Base-by-base conservation (phyloP, 2,797 vertebrate species). In the Nothura maculosa region DNA sequence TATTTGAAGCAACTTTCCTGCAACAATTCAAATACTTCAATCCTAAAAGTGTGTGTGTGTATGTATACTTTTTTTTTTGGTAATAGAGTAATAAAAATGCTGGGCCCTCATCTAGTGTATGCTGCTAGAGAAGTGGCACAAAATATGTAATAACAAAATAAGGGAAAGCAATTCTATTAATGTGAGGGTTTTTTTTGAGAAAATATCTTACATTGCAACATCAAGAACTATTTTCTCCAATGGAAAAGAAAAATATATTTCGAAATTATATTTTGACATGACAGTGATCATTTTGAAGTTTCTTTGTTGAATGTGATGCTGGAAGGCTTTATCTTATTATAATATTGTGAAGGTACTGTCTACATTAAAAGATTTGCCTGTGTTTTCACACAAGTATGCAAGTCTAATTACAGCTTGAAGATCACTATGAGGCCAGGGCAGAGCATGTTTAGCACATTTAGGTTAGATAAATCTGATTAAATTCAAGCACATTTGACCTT, bases 71-170 rank as follows among this genome's bases (percentile, higher is more conserved):
- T 47, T 47, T 45, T 45, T 47, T 36, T 85, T 81, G 66, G 11
- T 62, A 68, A 36, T 24, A 62, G 34, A 55, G 22, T 73, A 63
- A 24, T 77, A 73, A 92, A 94, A 87, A 77, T 64, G 20, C 57
- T 85, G 89, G 81, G 85, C 55, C 79, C 86, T 48, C 30, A 42
- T 70, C 75, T 92, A 90, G 63, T 94, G 64, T 57, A 30, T 3
- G 5, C 32, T 90, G 30, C 30, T 77, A 28, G 21, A 68, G 32
- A 74, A 74, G 12, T 63, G 82, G 22, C 40, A 67, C 7, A 66
- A 69, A 79, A 60, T 22, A 4, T 74, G 38, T 77, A 52, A 47
- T 25, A 90, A 24, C 54, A 17, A 54, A 17, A 20, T 27, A 19
- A 62, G 16, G 28, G 25, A 74, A 81, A 43, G 8, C 52, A 43